Evolutionary conservation across 2,113 vertebrate species (phyloP).

Genomic region (Alligator sinensis): DNA sequence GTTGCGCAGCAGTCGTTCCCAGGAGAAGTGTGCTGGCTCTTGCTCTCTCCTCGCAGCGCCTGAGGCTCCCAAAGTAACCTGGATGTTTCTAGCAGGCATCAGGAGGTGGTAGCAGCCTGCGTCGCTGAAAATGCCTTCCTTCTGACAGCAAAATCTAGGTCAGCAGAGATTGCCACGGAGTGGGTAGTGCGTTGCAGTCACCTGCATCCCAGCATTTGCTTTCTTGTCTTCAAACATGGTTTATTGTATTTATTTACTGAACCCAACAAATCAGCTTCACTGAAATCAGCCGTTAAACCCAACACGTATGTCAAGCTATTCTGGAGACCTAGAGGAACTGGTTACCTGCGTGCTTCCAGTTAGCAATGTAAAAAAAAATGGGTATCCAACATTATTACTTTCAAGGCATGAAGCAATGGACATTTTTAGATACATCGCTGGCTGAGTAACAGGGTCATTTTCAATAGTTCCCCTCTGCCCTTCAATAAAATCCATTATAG

Average conservation of each 20-base stretch:
- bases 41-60: neutral
- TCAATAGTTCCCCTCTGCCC: neutral
- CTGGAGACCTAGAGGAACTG: rapidly evolving
- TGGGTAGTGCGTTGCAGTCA: neutral
- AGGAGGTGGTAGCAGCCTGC: neutral
- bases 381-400: neutral
- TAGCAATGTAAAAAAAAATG: neutral
- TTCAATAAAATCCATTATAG: neutral
- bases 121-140: neutral
- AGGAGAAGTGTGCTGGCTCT: neutral
- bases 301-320: neutral
- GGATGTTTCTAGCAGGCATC: neutral
- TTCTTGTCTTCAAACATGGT: neutral
- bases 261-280: neutral
- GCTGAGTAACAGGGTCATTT: rapidly evolving
- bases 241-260: neutral
- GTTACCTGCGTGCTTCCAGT: neutral
- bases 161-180: neutral
- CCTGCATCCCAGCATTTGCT: neutral
- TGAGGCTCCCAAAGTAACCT: neutral
- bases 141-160: neutral
- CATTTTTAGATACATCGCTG: neutral
- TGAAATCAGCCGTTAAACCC: neutral
- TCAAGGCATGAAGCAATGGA: rapidly evolving
- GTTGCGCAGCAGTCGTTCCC: neutral